These are phyloP conservation scores for Heliconius ethilla DNA, from an alignment of 2,888 invertebrate species.

Conservation along the genomic window DNA sequence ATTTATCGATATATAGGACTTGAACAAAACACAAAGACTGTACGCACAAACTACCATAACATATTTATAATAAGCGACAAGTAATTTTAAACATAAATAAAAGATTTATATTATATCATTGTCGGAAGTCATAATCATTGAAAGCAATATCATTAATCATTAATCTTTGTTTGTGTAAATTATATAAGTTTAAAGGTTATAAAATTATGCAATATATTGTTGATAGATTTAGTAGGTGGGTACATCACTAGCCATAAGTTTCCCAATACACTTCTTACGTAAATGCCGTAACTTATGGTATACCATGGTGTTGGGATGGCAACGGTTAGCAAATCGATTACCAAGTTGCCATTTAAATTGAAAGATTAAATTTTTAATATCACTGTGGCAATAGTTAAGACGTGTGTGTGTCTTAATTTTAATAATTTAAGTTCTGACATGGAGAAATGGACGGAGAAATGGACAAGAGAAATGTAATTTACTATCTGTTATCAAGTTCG, in stretches of 20 bases:
- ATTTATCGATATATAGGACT: neutral
- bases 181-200: conserved; percentile 26
- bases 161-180: conserved; percentile 1
- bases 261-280: conserved; percentile 26
- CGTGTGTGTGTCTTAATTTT: neutral
- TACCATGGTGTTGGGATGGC: neutral
- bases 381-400: neutral
- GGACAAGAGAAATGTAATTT: no score
- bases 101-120: conserved; percentile 4
- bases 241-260: conserved; percentile 31
- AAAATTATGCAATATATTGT: conserved; percentile 28
- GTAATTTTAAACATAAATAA: conserved; percentile 4
- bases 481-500: no score
- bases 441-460: no score
- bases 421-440: no score
- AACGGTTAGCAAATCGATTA: conserved; percentile 21
- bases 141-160: conserved; percentile 16
- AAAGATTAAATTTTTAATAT: neutral
- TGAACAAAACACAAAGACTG: neutral
- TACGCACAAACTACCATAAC: neutral
- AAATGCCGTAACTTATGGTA: conserved; percentile 24
- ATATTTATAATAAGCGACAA: neutral
- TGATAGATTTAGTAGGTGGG: conserved; percentile 11
- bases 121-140: conserved; percentile 2
- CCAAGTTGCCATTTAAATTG: conserved; percentile 12